Conservation (phyloP, 2,113 vertebrate species). For the Morone saxatilis region DNA sequence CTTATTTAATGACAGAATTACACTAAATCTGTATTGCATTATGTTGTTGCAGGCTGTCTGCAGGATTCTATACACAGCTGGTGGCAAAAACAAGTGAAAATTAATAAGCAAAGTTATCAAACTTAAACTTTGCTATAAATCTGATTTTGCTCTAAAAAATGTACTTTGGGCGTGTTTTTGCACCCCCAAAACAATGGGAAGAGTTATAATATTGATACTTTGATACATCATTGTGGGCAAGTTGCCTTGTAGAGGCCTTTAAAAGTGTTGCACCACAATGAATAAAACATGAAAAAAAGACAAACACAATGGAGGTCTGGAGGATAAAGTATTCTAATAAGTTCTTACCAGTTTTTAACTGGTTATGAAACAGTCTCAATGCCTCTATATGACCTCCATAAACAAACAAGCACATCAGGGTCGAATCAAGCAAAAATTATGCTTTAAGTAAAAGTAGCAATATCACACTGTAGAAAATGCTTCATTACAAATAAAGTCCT, state of each 20-base stretch:
- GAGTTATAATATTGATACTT: too few species aligned
- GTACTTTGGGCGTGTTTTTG: too few species aligned
- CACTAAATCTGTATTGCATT: background rate
- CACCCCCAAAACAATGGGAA: background rate
- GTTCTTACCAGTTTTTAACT: too few species aligned
- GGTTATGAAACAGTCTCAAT: too few species aligned
- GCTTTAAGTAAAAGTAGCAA: background rate
- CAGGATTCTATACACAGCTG: constrained; percentile 3
- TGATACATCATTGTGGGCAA: too few species aligned
- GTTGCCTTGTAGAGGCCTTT: background rate
- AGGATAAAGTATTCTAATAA: background rate
- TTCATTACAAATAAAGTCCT: too few species aligned
- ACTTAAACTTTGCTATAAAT: background rate
- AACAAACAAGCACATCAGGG: too few species aligned
- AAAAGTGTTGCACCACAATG: background rate
- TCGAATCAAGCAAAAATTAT: too few species aligned
- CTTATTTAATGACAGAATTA: background rate
- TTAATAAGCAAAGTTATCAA: background rate
- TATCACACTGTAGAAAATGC: background rate
- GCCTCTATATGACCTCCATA: too few species aligned
- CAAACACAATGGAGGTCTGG: background rate
- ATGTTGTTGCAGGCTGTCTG: constrained; percentile 17
- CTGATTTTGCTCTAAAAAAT: background rate
- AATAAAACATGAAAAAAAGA: background rate
- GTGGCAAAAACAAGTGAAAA: background rate